phyloP scores from a whole-genome alignment of 2,888 invertebrate species.

The Stenurella melanura region DNA sequence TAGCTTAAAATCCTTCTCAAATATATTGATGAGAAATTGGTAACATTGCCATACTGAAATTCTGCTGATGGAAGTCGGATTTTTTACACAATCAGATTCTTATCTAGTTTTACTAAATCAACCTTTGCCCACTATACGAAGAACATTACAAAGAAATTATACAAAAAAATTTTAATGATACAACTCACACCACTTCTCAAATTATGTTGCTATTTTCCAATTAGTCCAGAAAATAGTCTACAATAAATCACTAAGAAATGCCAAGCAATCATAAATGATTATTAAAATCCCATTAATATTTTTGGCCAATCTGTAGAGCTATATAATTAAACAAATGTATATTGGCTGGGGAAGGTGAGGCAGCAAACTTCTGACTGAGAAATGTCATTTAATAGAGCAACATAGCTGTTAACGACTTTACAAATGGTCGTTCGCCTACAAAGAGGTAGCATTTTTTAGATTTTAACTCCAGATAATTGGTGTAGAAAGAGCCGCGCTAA shows the following conservation, averaged over 20 bases:
- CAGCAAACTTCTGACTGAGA: slow-evolving; percentile 12
- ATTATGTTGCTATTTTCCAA: neutral
- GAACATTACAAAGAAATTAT: too few relatives aligned
- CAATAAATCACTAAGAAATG: neutral
- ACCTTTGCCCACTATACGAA: too few relatives aligned
- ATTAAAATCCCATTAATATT: neutral
- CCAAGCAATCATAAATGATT: neutral
- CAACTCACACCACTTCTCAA: too few relatives aligned
- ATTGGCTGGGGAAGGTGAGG: neutral
- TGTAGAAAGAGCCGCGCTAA: slow-evolving; percentile 46
- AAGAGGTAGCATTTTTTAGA: slow-evolving; percentile 60
- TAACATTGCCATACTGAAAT: too few relatives aligned
- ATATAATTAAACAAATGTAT: neutral
- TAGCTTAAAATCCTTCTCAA: too few relatives aligned
- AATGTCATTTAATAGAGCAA: slow-evolving; percentile 41
- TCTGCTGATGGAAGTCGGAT: too few relatives aligned
- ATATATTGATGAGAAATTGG: too few relatives aligned
- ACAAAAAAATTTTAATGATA: too few relatives aligned
- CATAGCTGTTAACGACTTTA: slow-evolving; percentile 56
- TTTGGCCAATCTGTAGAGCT: neutral
- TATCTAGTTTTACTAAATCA: too few relatives aligned
- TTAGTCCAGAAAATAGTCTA: neutral
- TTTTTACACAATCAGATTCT: too few relatives aligned
- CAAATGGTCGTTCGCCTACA: slow-evolving; percentile 51
- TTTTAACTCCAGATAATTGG: slow-evolving; percentile 58